Conservation (phyloP, 2,113 vertebrate genomes). For the Heterocephalus glaber region DNA sequence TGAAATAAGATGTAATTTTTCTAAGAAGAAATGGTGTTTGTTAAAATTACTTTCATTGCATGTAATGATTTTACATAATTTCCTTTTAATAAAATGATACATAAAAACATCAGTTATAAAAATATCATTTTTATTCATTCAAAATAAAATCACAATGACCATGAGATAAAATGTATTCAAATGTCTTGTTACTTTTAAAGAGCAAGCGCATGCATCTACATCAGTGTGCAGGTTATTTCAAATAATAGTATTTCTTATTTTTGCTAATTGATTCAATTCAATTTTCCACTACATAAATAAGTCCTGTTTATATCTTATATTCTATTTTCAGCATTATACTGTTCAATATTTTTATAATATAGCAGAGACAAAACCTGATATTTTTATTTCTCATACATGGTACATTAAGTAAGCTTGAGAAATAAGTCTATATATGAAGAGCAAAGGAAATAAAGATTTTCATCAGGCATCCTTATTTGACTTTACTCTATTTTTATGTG, state of each 20-base stretch:
- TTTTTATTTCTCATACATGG: slow-evolving; percentile 53
- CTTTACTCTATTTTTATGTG: slow-evolving; percentile 61
- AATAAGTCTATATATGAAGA: slow-evolving; percentile 34
- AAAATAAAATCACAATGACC: not conserved
- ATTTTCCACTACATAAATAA: slow-evolving; percentile 36
- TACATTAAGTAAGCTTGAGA: slow-evolving; percentile 66
- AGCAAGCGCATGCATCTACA: not conserved
- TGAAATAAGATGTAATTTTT: slow-evolving; percentile 10
- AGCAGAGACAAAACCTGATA: not conserved
- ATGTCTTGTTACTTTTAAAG: slow-evolving; percentile 15
- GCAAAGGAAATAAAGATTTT: slow-evolving; percentile 69
- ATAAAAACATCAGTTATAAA: not conserved
- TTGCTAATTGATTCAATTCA: not conserved
- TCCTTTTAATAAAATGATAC: not conserved
- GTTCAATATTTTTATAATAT: not conserved
- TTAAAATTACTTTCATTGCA: not conserved
- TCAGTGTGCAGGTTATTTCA: not conserved
- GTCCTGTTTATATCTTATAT: not conserved
- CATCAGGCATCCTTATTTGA: slow-evolving; percentile 65
- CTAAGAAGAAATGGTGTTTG: not conserved
- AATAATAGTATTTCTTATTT: slow-evolving; percentile 14
- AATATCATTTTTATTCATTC: not conserved
- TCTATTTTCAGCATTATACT: slow-evolving; percentile 14
- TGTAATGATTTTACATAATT: not conserved
- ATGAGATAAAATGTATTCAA: not conserved